Conservation (phyloP, 2,797 vertebrate genomes). For the Phrynocephalus forsythii region DNA sequence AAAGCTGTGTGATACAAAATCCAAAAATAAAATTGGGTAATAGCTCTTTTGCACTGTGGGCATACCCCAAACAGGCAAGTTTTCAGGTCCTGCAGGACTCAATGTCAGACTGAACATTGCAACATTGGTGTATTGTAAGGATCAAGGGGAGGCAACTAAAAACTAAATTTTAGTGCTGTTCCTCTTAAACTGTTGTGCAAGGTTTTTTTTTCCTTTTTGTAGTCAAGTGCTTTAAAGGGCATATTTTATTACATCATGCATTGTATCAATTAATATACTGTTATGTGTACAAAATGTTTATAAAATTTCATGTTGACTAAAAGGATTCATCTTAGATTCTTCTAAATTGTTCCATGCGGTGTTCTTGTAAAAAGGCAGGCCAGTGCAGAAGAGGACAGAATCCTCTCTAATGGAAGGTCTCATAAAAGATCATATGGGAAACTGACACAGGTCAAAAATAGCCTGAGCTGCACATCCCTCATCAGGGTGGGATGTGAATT, state of each 20-base stretch:
- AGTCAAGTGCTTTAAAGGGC: background rate
- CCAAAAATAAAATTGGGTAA: too few species aligned
- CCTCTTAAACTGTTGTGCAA: background rate
- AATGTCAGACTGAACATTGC: too few species aligned
- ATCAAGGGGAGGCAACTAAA: too few species aligned
- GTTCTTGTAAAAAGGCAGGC: background rate
- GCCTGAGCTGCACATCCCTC: background rate
- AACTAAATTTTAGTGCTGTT: too few species aligned
- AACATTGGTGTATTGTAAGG: too few species aligned
- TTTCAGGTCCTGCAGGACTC: too few species aligned
- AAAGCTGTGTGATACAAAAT: too few species aligned
- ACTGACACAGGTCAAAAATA: background rate
- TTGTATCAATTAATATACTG: background rate
- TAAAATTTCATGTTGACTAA: background rate
- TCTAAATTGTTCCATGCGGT: too few species aligned
- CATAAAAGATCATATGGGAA: background rate
- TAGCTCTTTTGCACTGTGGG: too few species aligned
- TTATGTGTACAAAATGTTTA: background rate
- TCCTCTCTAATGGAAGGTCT: too few species aligned
- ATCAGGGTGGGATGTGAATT: background rate
- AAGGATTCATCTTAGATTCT: background rate
- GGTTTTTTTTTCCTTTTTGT: background rate
- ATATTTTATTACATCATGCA: background rate
- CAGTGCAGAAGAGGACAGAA: background rate
- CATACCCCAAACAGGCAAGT: too few species aligned